phyloP scores from a whole-genome alignment of 1,140 invertebrate species.

The Calosoma granatense region DNA sequence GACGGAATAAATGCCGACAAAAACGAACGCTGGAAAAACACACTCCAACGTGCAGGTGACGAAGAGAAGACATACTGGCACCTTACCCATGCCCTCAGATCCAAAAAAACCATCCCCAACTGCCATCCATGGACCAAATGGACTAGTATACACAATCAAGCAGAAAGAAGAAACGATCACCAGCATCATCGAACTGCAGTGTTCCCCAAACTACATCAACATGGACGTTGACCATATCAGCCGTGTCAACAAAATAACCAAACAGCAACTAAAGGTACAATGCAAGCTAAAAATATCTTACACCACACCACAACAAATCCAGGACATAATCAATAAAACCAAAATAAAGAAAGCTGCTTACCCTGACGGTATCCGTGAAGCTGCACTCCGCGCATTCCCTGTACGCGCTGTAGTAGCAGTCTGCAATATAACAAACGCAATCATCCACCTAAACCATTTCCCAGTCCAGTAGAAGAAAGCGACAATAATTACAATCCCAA shows the following conservation, averaged over 20 bases:
- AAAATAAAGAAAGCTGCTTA: neutral
- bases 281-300: neutral
- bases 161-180: neutral
- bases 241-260: neutral
- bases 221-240: neutral
- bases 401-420: neutral
- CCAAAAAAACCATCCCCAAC: neutral
- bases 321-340: neutral
- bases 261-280: neutral
- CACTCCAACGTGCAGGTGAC: neutral
- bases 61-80: neutral
- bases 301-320: neutral
- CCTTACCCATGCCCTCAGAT: neutral
- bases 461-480: conserved; percentile 29
- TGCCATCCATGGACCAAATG: neutral
- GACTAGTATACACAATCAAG: neutral
- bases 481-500: conserved; percentile 29
- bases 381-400: neutral
- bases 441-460: conserved; percentile 24
- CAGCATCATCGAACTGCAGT: neutral
- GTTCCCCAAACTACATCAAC: neutral
- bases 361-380: neutral
- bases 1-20: neutral
- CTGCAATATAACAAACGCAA: conserved; percentile 21
- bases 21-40: neutral